Base-by-base conservation (phyloP, 2,797 vertebrate genomes). In the Aulostomus chinensis region DNA sequence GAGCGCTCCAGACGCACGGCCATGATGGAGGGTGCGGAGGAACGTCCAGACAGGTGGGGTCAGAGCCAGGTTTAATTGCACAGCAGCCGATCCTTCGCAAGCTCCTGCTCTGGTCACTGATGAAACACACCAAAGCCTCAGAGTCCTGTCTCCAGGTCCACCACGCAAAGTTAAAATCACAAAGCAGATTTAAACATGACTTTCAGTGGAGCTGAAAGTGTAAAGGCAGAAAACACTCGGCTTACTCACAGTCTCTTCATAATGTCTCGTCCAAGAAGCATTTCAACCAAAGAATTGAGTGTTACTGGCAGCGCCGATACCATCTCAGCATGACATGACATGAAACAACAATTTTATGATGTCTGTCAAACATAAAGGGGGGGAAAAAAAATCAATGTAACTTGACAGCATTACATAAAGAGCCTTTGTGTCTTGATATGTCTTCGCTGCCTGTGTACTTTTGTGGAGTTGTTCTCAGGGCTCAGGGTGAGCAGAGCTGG, bases 361-460 rank as follows among this genome's bases (percentile, higher is more conserved):
- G 81, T 82, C 84, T 82, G 81, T 89, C 85, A 86, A 84, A 82
- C 68, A 76, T 74, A 83, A 59, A 43, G 63, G 34, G n/a, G 17
- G 34, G n/a, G 17, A 11, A 53, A 68, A 68, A 68, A 80, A 83
- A 85, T 80, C 84, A 80, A 85, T 82, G 75, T 62, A 62, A 66
- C 77, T 74, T 86, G 84, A 79, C 87, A 87, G 84, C 78, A 58
- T 82, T 83, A 81, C 72, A 86, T 84, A 89, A 86, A 89, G 84
- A 74, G 81, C 84, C 40, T 86, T 87, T 87, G 85, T 87, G 80
- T 61, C 67, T 71, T 61, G 71, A 76, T 79, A 76, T 81, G 81
- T 83, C 80, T 86, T 79, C 71, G 78, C 73, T 78, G 73, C 66
- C 43, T 46, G 68, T 76, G 68, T 72, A 84, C 80, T 79, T 87